Base-by-base conservation (phyloP, 2,113 vertebrate species). In the Amphiprion percula region DNA sequence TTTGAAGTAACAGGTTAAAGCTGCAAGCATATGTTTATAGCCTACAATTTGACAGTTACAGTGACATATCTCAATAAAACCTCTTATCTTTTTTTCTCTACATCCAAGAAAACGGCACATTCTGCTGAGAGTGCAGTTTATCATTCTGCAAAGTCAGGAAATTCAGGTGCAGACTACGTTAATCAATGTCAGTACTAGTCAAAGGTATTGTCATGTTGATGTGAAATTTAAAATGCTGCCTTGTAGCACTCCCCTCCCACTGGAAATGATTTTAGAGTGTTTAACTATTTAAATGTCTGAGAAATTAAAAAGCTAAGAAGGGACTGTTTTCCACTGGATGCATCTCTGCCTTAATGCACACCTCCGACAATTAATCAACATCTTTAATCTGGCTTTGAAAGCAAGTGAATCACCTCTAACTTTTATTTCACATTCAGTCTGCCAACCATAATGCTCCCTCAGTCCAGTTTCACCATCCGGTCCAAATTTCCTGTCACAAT, bases 181-280 rank as follows among this genome's bases (percentile, higher is more conserved):
- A 92, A 93, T 93, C 87, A 92, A 73, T 86, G 87, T 90, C 90
- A 92, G 21, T 60, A 62, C 66, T 74, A 84, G 75, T 89, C 87
- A 90, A 89, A 88, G 85, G 78, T 77, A 86, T 85, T 90, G 88
- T 92, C 86, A 81, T 74, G 65, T 84, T 59, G 64, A 83, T 90
- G 82, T 78, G 60, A 83, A 81, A 91, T 91, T 67, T 79, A 62
- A 87, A 87, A 79, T 81, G 87, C 89, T 88, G 82, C 73, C 86
- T 77, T 56, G 66, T 75, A 77, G 83, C 84, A 61, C 49, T 70
- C 71, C 65, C 19, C 59, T 60, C 28, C 23, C 61, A 28, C 39
- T 30, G n/a, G 26, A 70, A 68, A 50, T 59, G 24, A 69, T 76
- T 60, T 68, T 46, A 79, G 71, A 72, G 59, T 69, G 44, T 52